Evolutionary conservation across 2,797 vertebrate species (phyloP).

Genomic region (Phalloptychus januarius): DNA sequence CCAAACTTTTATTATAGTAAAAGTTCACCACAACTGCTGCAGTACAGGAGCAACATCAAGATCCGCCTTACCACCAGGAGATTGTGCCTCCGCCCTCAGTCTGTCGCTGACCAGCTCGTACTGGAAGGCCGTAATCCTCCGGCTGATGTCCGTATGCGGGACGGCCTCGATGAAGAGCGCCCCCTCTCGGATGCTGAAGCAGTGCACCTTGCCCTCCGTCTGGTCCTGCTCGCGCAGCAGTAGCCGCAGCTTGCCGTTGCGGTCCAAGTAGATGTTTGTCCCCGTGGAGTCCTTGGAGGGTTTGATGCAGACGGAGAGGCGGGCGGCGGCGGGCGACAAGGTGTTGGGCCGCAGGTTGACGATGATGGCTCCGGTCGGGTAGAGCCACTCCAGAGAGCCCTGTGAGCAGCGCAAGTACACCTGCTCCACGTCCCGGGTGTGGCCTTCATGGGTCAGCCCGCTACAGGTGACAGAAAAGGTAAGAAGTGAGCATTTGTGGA

Average conservation of each 20-base stretch:
- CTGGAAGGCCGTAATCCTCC: slow-evolving; percentile 92
- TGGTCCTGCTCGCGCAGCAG: slow-evolving; percentile 88
- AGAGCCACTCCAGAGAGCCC: slow-evolving; percentile 95
- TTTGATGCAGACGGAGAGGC: slow-evolving; percentile 94
- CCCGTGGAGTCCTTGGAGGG: slow-evolving; percentile 88
- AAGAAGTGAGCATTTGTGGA: neutral
- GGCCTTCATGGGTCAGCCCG: slow-evolving; percentile 93
- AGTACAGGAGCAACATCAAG: neutral
- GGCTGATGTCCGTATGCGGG: slow-evolving; percentile 92
- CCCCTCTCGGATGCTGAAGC: slow-evolving; percentile 89
- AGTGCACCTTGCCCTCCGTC: slow-evolving; percentile 83
- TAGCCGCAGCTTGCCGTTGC: slow-evolving; percentile 89
- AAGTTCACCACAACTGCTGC: neutral
- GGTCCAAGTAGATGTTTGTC: slow-evolving; percentile 97
- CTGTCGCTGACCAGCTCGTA: slow-evolving; percentile 89
- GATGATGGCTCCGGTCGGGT: slow-evolving; percentile 95
- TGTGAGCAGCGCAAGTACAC: slow-evolving; percentile 96
- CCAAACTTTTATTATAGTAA: neutral
- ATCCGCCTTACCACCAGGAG: slow-evolving; percentile 83
- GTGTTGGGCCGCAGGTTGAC: slow-evolving; percentile 94
- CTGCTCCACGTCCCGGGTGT: slow-evolving; percentile 96
- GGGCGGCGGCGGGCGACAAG: slow-evolving; percentile 80
- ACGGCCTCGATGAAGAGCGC: slow-evolving; percentile 94
- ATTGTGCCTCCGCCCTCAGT: slow-evolving; percentile 78
- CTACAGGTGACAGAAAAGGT: slow-evolving; percentile 68